Percentiles rank a stretch among this genome's conserved stretches.
Conservation (phyloP, 2,797 vertebrate species). For the Myripristis jacobus region DNA sequence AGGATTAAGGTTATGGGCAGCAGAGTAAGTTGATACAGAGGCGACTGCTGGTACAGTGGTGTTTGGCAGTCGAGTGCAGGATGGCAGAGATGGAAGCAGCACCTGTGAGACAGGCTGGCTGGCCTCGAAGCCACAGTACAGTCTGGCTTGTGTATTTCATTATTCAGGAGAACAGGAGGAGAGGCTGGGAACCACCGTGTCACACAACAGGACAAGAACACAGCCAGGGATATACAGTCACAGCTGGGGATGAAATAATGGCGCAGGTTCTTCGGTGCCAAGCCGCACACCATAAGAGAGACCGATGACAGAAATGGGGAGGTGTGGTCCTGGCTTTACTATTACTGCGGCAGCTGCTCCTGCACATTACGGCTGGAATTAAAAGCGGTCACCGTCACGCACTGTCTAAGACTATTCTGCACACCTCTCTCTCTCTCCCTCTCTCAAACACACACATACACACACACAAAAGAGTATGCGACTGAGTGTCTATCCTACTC, state of each 20-base stretch:
- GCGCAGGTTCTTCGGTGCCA: constrained; percentile 5
- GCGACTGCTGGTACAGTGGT: constrained; percentile 13
- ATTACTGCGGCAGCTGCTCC: constrained; percentile 56
- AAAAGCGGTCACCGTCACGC: constrained; percentile 82
- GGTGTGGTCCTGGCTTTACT: constrained; percentile 39
- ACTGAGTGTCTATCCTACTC: constrained; percentile 11
- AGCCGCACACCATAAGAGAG: constrained; percentile 1
- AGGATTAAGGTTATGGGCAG: constrained; percentile 32
- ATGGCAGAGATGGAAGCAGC: constrained; percentile 47
- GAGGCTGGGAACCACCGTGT: constrained; percentile 67
- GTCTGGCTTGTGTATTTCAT: constrained; percentile 67
- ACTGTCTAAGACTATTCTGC: constrained; percentile 58
- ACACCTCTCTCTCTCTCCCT: constrained; percentile 17
- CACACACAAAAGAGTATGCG: not conserved
- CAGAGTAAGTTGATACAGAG: constrained; percentile 52
- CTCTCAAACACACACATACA: constrained; percentile 9
- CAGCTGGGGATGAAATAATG: constrained; percentile 24
- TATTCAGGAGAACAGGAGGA: constrained; percentile 83
- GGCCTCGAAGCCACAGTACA: constrained; percentile 49
- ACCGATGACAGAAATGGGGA: not conserved
- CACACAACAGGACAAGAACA: constrained; percentile 56
- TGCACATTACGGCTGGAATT: constrained; percentile 76
- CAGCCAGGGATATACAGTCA: constrained; percentile 36
- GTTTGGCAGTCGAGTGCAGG: constrained; percentile 36
- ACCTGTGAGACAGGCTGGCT: constrained; percentile 62